A percentile compares a stretch with the other conserved stretches of the same genome.
These are phyloP conservation scores for Melieria crassipennis DNA, from an alignment of 2,888 invertebrate genomes.

Conservation along the genomic window DNA sequence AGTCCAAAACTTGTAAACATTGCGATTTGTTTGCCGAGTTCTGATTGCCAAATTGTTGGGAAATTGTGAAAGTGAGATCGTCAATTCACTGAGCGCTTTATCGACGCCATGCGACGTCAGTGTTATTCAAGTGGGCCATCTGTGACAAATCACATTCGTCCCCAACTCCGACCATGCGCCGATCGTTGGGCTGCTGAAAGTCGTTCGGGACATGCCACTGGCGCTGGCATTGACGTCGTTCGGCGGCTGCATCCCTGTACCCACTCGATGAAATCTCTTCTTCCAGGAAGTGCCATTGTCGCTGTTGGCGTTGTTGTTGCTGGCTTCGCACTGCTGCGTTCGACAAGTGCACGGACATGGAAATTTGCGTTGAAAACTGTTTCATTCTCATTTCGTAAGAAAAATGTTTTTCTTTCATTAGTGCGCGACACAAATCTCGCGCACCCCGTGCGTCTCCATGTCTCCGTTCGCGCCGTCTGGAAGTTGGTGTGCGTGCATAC, in stretches of 20 bases:
- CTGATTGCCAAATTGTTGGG: background rate
- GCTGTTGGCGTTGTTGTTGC: background rate
- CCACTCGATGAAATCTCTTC: too few relatives aligned
- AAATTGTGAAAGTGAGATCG: too few relatives aligned
- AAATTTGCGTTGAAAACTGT: background rate
- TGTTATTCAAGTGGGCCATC: too few relatives aligned
- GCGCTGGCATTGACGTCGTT: too few relatives aligned
- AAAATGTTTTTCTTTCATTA: background rate
- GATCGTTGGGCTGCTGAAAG: background rate
- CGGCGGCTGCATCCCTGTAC: too few relatives aligned
- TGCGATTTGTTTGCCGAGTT: conserved; percentile 20
- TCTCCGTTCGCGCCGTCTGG: too few relatives aligned
- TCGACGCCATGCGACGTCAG: too few relatives aligned
- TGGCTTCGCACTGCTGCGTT: background rate
- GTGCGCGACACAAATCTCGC: background rate
- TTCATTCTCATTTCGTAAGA: background rate
- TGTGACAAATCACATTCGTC: too few relatives aligned
- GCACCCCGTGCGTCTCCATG: too few relatives aligned
- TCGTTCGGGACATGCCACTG: too few relatives aligned
- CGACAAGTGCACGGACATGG: background rate
- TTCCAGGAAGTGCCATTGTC: background rate
- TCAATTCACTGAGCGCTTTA: too few relatives aligned
- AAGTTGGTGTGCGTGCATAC: too few relatives aligned
- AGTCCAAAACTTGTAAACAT: conserved; percentile 18
- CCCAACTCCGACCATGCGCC: background rate